Conservation (phyloP, 1,140 invertebrate genomes). For the Papilio machaon region DNA sequence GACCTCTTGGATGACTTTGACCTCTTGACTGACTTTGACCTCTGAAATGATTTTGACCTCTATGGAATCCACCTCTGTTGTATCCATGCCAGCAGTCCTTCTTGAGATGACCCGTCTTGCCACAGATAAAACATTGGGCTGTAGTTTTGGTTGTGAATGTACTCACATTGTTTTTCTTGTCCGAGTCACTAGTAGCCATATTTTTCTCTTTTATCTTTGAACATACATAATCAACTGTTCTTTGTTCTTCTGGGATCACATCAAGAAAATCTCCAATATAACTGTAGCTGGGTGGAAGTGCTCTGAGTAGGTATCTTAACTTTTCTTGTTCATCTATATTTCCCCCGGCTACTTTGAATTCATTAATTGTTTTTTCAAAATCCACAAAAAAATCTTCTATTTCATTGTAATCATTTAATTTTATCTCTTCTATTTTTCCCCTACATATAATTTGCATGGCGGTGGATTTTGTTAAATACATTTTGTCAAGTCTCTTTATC, state of each 20-base stretch:
- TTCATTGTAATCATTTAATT: constrained; percentile 54
- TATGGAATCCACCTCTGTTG: constrained; percentile 47
- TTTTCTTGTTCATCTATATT: constrained; percentile 61
- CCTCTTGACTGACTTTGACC: too few species aligned
- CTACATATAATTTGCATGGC: constrained; percentile 61
- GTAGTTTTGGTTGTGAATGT: constrained; percentile 52
- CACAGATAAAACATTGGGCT: constrained; percentile 57
- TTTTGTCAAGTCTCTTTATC: constrained; percentile 53
- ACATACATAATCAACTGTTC: constrained; percentile 69
- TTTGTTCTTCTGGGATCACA: constrained; percentile 63
- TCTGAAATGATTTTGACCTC: constrained; percentile 44
- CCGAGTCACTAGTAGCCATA: constrained; percentile 44
- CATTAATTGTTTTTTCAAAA: constrained; percentile 64
- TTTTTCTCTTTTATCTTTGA: constrained; percentile 70
- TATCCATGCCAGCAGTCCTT: constrained; percentile 55
- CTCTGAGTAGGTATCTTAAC: constrained; percentile 63
- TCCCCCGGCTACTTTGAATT: constrained; percentile 60
- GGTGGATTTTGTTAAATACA: constrained; percentile 58
- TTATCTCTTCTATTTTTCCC: constrained; percentile 56
- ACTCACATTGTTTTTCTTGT: constrained; percentile 55
- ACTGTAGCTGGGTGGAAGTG: constrained; percentile 48
- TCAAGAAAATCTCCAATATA: constrained; percentile 62
- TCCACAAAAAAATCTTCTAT: constrained; percentile 62
- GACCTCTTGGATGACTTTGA: too few species aligned
- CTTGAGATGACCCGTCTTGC: constrained; percentile 56